Base-by-base conservation (phyloP, 2,797 vertebrate genomes). In the Cheirogaleus major region DNA sequence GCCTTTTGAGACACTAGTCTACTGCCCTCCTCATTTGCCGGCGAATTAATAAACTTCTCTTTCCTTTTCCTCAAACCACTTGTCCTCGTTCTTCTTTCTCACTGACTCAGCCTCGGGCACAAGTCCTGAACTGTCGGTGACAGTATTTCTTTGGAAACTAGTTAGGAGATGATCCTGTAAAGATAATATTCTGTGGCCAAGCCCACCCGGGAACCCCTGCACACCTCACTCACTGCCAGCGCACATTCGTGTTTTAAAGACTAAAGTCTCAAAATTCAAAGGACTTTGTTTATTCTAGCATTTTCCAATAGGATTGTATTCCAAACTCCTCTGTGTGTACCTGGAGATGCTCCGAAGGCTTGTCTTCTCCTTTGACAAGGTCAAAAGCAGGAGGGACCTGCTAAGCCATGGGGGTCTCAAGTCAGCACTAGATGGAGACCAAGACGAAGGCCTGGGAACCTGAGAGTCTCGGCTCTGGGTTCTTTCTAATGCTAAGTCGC, bases 141-240 rank as follows among this genome's bases (percentile, higher is more conserved):
- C 63, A 67, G 18, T 22, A n/a, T 22, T 73, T 30, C 45, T 69
- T 6, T 5, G 27, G 55, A 73, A 59, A 30, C 52, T 14, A 8
- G 41, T 32, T 35, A 78, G 48, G 20, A 5, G 32, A 30, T 4
- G 43, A 65, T 30, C 79, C 45, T 13, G 6, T n/a, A 38, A 61
- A n/a, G 23, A 78, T 13, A 35, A 22, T 1, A 25, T 1, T 43
- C 41, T 43, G 20, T 17, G 22, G 63, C 72, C 38, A 43, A 45
- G 9, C 15, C 67, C 43, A 7, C 10, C 25, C 20, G 14, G 38
- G 35, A 61, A 25, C 8, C 48, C 7, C 7, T 18, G 6, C 12
- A 5, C 2, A 27, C 25, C 12, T 4, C 3, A 6, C 18, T 55
- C 30, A 30, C 38, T 61, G 35, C 15, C 52, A 10, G 55, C 0